Percentiles rank a stretch among this genome's conserved stretches.
phyloP scores from a whole-genome alignment of 2,113 vertebrate genomes.

The Cyanoramphus novaezelandiae region DNA sequence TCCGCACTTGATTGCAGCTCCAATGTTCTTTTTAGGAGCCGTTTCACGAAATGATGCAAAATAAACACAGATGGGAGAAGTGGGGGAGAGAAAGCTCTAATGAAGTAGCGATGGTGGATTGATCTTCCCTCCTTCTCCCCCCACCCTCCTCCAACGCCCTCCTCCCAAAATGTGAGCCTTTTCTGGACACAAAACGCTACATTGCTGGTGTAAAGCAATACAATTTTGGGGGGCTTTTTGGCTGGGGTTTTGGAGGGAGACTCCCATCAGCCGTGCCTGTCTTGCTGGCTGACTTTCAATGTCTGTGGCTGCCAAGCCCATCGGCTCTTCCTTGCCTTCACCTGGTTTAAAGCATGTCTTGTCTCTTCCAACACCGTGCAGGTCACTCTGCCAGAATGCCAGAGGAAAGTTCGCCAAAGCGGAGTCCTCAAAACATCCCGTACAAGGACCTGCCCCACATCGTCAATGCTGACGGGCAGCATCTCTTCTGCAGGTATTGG shows the following conservation, averaged over 20 bases:
- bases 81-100: constrained; percentile 14
- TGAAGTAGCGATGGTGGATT: constrained; percentile 34
- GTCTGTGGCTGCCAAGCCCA: neutral
- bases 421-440: constrained; percentile 84
- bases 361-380: constrained; percentile 45
- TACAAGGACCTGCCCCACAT: constrained; percentile 87
- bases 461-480: constrained; percentile 88
- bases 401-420: constrained; percentile 82
- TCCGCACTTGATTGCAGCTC: constrained; percentile 73
- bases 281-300: neutral
- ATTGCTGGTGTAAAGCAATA: neutral
- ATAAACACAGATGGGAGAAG: constrained; percentile 76
- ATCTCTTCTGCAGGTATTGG: constrained; percentile 97
- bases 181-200: constrained; percentile 21
- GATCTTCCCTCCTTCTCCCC: neutral
- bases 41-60: constrained; percentile 70
- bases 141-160: neutral
- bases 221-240: neutral
- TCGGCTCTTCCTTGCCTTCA: neutral
- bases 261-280: neutral
- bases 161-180: constrained; percentile 30
- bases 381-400: constrained; percentile 83
- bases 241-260: neutral
- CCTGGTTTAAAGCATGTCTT: constrained; percentile 21
- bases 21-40: constrained; percentile 69